A percentile compares a stretch with the other conserved stretches of the same genome.
These are phyloP conservation scores for Boulengeromyrus knoepffleri DNA, from an alignment of 2,113 vertebrate genomes.

Conservation along the genomic window DNA sequence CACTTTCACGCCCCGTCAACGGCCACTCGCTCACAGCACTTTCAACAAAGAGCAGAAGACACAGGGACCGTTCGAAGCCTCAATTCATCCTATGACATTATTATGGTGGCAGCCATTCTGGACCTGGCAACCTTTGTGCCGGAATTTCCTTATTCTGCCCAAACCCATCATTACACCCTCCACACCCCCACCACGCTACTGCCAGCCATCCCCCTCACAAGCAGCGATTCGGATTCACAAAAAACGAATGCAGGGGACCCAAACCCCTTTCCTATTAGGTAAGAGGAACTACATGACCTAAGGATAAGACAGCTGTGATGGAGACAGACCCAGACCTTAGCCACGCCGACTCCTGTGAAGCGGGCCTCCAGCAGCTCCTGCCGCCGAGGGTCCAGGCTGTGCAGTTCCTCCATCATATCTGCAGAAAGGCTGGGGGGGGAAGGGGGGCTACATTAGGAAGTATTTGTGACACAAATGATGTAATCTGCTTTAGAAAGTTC, in stretches of 20 bases:
- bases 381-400: constrained; percentile 87
- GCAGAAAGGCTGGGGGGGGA: constrained; percentile 27
- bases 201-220: neutral
- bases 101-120: neutral
- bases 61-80: neutral
- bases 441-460: neutral
- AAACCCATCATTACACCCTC: neutral
- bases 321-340: constrained; percentile 67
- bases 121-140: neutral
- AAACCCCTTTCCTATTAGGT: neutral
- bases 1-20: neutral
- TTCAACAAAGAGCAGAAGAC: constrained; percentile 6
- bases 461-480: neutral
- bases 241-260: neutral
- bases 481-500: neutral
- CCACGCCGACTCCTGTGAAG: constrained; percentile 83
- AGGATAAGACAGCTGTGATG: neutral
- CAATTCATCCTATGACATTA: neutral
- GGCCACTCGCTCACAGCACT: neutral
- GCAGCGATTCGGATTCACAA: neutral
- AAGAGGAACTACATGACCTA: neutral
- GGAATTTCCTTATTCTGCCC: neutral
- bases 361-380: constrained; percentile 90
- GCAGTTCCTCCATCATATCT: constrained; percentile 96
- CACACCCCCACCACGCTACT: neutral